Base-by-base conservation (phyloP, 37 sponge, comb jelly and placozoan species). In the Crambe crambe region DNA sequence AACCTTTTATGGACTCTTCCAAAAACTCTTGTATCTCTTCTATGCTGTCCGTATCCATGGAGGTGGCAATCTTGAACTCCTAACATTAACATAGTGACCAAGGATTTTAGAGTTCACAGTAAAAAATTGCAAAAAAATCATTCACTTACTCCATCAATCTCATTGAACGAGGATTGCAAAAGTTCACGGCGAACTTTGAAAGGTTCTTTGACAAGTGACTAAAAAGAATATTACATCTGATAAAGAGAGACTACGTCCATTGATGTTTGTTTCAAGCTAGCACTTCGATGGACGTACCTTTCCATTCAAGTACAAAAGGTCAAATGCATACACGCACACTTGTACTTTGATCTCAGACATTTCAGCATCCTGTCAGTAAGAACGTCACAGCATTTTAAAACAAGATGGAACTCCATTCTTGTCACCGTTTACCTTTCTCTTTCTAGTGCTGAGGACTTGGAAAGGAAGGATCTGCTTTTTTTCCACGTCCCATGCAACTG, bases 311-410 rank as follows among this genome's bases (percentile, higher is more conserved):
- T 83, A 98, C 38, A 98, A 76, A 22, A 98, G 82, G 66, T 98
- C 99, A 78, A 98, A 98, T 30, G 95, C 96, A 81, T 86, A 98
- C 37, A 96, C 73, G 70, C 99, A 98, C 64, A 98, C 99, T 86
- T 96, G 95, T 12, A 98, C 94, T 47, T 95, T 93, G 76, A 98
- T 96, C 20, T 89, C 84, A 0, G 81, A 60, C 60, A 87, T 57
- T 37, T 89, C 85, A 54, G 90, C 97, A 82, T 91, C 97, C 95
- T 96, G 63, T 22, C 25, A 29, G 37, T 6, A 32, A 75, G 5
- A 21, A 61, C 22, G n/a, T 17, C 29, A 71, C 0, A 26, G 17
- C 31, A 31, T 44, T 42, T 23, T 42, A 36, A 73, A 54, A 8
- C 74, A 51, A 42, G 4, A 39, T 34, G 37, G 39, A 68, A 6